phyloP scores from a whole-genome alignment of 2,888 invertebrate species.

The Iselma pallidipennis region DNA sequence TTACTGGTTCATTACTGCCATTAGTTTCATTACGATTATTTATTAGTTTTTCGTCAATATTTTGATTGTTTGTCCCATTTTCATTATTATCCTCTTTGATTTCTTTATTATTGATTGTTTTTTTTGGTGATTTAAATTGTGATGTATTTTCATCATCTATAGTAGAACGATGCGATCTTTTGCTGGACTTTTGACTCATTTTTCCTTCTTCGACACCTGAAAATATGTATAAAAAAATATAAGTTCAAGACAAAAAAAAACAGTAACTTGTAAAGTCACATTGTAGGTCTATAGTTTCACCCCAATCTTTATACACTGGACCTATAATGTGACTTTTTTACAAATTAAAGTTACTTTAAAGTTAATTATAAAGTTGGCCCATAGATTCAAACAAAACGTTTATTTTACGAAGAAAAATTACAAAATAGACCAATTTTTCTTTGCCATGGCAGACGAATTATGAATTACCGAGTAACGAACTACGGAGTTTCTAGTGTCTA shows the following conservation, averaged over 20 bases:
- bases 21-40: not conserved
- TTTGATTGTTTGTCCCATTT: not conserved
- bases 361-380: not conserved
- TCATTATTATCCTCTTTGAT: not conserved
- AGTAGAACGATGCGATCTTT: constrained; percentile 14
- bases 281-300: not conserved
- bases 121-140: constrained; percentile 10
- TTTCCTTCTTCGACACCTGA: not conserved
- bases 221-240: not conserved
- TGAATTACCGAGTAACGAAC: too few relatives aligned
- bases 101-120: constrained; percentile 5
- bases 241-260: not conserved
- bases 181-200: constrained; percentile 18
- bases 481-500: too few relatives aligned
- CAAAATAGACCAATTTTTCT: too few relatives aligned
- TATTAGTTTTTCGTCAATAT: not conserved
- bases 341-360: too few relatives aligned
- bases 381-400: too few relatives aligned
- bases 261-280: not conserved
- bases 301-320: not conserved
- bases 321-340: not conserved
- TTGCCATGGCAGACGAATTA: too few relatives aligned
- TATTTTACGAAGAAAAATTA: too few relatives aligned
- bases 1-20: not conserved
- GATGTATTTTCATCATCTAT: constrained; percentile 8